Evolutionary conservation across 53 echinoderm and acorn worm species (phyloP).

Genomic region (Holothuria leucospilota): DNA sequence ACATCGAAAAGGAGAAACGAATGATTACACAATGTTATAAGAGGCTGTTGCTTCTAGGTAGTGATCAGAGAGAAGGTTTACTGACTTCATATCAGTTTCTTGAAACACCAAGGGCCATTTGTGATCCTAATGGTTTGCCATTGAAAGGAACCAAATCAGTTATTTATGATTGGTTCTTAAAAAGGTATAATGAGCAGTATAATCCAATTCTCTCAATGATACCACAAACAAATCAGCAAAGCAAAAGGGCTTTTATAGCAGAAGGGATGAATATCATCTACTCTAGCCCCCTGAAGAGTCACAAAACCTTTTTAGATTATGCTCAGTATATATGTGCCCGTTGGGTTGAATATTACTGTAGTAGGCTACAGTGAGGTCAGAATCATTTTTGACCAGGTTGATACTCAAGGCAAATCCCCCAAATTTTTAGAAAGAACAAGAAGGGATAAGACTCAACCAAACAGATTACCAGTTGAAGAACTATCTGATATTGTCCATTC

Average conservation of each 20-base stretch:
- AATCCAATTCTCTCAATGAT: neutral
- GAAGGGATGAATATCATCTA: slow-evolving; percentile 81
- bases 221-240: neutral
- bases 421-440: slow-evolving; percentile 65
- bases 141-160: slow-evolving; percentile 66
- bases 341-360: slow-evolving; percentile 44
- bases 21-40: slow-evolving; percentile 65
- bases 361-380: slow-evolving; percentile 57
- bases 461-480: neutral
- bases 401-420: slow-evolving; percentile 71
- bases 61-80: slow-evolving; percentile 36
- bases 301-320: slow-evolving; percentile 65
- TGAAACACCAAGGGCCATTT: slow-evolving; percentile 68
- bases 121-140: slow-evolving; percentile 66
- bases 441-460: slow-evolving; percentile 36
- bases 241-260: slow-evolving; percentile 33
- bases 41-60: slow-evolving; percentile 45
- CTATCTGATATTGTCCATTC: neutral
- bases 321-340: slow-evolving; percentile 46
- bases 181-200: slow-evolving; percentile 40
- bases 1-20: slow-evolving; percentile 74
- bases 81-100: slow-evolving; percentile 58
- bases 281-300: slow-evolving; percentile 53
- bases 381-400: slow-evolving; percentile 68
- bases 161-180: slow-evolving; percentile 64